Evolutionary conservation across 2,113 vertebrate species (phyloP), one percentile per base, ranked within the genome.

Genomic region (Procavia capensis): DNA sequence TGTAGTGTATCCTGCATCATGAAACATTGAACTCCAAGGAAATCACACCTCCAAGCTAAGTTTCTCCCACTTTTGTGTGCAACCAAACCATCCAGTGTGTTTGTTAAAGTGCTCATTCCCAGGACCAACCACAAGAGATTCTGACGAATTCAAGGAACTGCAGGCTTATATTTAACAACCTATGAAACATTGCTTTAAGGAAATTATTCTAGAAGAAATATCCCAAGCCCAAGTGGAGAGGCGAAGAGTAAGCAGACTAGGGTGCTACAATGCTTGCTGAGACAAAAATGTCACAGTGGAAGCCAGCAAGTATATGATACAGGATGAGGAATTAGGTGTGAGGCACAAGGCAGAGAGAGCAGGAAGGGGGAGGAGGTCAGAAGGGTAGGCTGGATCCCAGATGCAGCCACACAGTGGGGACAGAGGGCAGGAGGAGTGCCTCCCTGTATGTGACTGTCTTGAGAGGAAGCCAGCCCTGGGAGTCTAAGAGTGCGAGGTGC

Each of bases 191-290:
- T 61, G 27, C 61, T 78, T 17, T 85, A 74, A 85, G 85, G 54
- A 91, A 92, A 80, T 93, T 34, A 89, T 80, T 92, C 54, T 70
- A 59, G 34, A 90, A 92, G 68, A 94, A 96, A 93, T 92, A 57
- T 20, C 41, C 39, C 75, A 91, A 93, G 50, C 29, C 78, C 41
- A 39, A 25, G 31, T 34, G 8, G 64, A 79, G 34, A 86, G 1
- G 24, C 70, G 22, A 43, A 83, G 31, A 13, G 39, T 14, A 54
- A 39, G n/a, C 29, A 27, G 41, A 66, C 6, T 20, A 31, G 1
- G 2, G 29, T 29, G n/a, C 31, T 72, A 3, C 0, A 16, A 2
- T 54, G 39, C 66, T 70, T 63, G 6, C 61, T 64, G 31, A 57
- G 4, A 24, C 27, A 29, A 43, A 75, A 63, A 20, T 64, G 57